Percentiles rank a stretch among this genome's conserved stretches.
phyloP scores from a whole-genome alignment of 1,140 invertebrate species.

The Pseudomyrmex cubaensis region DNA sequence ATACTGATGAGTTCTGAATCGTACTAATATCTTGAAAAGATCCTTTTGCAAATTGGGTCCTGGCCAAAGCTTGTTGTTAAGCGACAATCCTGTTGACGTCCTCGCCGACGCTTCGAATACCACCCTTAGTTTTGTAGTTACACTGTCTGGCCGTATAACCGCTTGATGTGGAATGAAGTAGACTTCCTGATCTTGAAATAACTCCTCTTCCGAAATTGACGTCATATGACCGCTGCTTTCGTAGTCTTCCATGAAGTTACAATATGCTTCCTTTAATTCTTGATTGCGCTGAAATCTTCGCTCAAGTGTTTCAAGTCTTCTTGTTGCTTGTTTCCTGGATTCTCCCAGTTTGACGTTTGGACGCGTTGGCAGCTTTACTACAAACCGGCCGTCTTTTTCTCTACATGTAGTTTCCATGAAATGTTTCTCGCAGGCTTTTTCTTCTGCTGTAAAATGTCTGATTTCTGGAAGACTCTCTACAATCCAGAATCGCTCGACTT shows the following conservation, averaged over 20 bases:
- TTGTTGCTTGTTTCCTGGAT: not conserved
- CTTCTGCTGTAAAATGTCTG: not conserved
- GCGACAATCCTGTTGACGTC: not conserved
- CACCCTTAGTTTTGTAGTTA: slow-evolving; percentile 10
- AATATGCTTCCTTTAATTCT: not conserved
- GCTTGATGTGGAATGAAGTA: slow-evolving; percentile 28
- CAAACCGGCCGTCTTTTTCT: not conserved
- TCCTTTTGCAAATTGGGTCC: slow-evolving; percentile 36
- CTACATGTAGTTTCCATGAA: not conserved
- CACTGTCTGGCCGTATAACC: not conserved
- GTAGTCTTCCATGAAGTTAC: slow-evolving; percentile 3
- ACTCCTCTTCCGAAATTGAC: not conserved
- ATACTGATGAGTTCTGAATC: slow-evolving; percentile 40
- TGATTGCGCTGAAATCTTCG: not conserved
- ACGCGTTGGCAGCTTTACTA: not conserved
- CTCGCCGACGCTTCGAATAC: slow-evolving; percentile 21
- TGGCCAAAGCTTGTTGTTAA: not conserved
- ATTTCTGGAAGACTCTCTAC: not conserved
- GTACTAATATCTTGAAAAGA: slow-evolving; percentile 32
- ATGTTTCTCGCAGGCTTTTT: not conserved
- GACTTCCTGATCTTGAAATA: not conserved
- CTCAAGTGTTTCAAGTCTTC: not conserved
- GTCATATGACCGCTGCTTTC: not conserved
- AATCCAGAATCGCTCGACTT: not conserved
- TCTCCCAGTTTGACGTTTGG: not conserved